Evolutionary conservation across 2,888 invertebrate genomes (phyloP), one percentile per base, ranked within the genome.

Genomic region (Omphaloscelis lunosa): DNA sequence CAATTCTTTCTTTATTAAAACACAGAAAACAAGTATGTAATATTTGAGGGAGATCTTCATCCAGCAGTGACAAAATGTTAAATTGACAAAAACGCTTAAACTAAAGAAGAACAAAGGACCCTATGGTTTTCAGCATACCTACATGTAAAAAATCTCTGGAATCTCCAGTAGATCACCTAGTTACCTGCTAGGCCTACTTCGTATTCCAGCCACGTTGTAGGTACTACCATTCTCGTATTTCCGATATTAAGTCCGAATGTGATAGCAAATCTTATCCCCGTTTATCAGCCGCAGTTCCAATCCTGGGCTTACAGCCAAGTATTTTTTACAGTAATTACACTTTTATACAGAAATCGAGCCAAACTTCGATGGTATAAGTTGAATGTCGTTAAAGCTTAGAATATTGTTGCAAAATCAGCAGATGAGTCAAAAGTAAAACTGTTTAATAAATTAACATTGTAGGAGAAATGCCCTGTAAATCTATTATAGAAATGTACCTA

Each of bases 241-340:
- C 69, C 48, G 65, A 75, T 79, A 71, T 71, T 68, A 79, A 71
- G 80, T 66, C 53, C 67, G 71, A 66, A 48, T 69, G 72, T 69
- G 53, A 79, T 79, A 69, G 63, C 53, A 72, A 75, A 69, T 72
- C 65, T 51, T 78, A 72, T 59, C 48, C 58, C 29, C 53, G 34
- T 86, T 71, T 79, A 63, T 83, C 67, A 73, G 59, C 27, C 75
- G 39, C 70, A 68, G 56, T 72, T 58, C 27, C 34, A 59, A 56
- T 77, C 56, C 29, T 77, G 71, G 83, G 65, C 71, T 69, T 48
- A 34, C 27, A 48, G 56, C 56, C 75, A 85, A 85, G 56, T 56
- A n/a, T 62, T 68, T 74, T 69, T 70, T 71, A 59, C 12, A 23
- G 2, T 81, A 72, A 81, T 85, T 81, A 76, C 66, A 67, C 17